Conservation (phyloP, 1,140 invertebrate genomes). For the Procambarus clarkii region DNA sequence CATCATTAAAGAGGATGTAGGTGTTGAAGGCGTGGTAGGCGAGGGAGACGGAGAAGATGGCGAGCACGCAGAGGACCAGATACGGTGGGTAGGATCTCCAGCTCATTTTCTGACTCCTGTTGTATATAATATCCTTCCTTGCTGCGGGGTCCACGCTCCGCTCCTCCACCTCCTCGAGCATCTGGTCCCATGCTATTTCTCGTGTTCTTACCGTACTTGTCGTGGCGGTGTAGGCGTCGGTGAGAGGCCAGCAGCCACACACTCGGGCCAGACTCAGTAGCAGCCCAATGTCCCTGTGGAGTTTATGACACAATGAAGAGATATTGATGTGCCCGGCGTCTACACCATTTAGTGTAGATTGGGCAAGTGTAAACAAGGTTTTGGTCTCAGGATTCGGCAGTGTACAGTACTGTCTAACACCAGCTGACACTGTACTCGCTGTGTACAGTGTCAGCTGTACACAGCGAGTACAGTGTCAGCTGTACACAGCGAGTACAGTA, state of each 20-base stretch:
- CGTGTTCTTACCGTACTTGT: not conserved
- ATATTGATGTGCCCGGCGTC: no score
- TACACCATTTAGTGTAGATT: no score
- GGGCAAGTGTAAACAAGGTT: no score
- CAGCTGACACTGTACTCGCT: no score
- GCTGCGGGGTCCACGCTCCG: no score
- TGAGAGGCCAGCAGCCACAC: not conserved
- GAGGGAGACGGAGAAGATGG: not conserved
- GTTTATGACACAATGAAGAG: not conserved
- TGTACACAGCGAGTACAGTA: no score
- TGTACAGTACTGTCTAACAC: no score
- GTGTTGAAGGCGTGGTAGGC: not conserved
- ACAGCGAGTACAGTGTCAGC: no score
- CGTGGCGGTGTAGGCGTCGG: not conserved
- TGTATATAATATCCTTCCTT: not conserved
- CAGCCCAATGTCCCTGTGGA: not conserved
- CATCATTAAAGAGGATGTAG: not conserved
- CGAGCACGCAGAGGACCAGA: not conserved
- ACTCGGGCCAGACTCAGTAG: not conserved
- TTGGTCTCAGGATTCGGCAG: no score
- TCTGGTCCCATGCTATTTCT: not conserved
- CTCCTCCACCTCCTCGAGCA: not conserved
- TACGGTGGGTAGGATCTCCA: not conserved
- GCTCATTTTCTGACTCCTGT: not conserved
- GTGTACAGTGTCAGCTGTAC: no score